Base-by-base conservation (phyloP, 2,888 invertebrate genomes). In the Incurvaria masculella region DNA sequence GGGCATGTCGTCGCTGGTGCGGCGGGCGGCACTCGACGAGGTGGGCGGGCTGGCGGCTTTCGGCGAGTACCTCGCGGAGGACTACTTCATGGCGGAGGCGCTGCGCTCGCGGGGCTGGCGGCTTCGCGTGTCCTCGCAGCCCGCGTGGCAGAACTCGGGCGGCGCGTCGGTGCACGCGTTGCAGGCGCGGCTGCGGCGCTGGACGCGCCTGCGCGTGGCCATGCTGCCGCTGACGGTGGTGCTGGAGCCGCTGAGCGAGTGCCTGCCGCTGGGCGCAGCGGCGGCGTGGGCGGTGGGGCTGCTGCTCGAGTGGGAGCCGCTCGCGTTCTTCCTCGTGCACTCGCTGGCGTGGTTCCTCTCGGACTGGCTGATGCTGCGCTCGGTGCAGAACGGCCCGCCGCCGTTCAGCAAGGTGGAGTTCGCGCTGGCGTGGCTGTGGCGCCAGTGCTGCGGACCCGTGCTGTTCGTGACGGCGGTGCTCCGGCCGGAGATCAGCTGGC, bases 321-420 rank as follows among this genome's bases (percentile, higher is more conserved):
- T 95, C 54, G 91, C 92, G 46, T 94, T 97, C 78, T 94, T 94
- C 72, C 79, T 97, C 59, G 87, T 95, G 61, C 98, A 99, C 71
- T 84, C 94, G 59, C 82, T 97, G 47, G 80, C 89, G 64, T 99
- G 99, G 99, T 94, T 97, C 69, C 84, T 97, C 57, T 88, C 93
- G 56, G 99, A 99, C 78, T 99, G 96, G 91, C 79, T 93, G 61
- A 83, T 99, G 59, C 80, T 98, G 59, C 87, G 88, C 54, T 83
- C 91, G 55, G 89, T 96, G 59, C 95, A 92, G 84, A 94, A 95
- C 68, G 94, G 94, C 42, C 87, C 94, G 41, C 81, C 97, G 56
- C 92, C 97, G 17, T 97, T 97, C 75, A 93, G 89, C 60, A 94
- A 96, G 80, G 89, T 93, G 66, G 94, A 97, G 70, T 98, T 94